Evolutionary conservation across 1,140 invertebrate species (phyloP).

Genomic region (Drosophila simulans): DNA sequence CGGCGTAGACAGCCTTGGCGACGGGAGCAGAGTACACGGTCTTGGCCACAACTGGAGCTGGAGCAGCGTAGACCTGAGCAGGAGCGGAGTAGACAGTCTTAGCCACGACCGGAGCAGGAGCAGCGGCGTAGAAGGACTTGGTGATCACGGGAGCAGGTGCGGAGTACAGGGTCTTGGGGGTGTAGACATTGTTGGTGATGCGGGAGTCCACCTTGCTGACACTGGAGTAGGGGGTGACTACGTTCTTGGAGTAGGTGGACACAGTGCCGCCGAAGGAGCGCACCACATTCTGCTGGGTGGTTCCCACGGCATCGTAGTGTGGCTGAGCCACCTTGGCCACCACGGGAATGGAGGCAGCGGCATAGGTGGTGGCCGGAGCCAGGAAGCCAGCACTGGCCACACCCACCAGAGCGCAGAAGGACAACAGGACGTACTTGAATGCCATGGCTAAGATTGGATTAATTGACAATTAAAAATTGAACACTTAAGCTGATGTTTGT

Average conservation of each 20-base stretch:
- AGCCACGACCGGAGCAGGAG: constrained; percentile 85
- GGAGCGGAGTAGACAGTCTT: constrained; percentile 61
- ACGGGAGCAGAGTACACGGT: constrained; percentile 85
- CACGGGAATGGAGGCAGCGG: constrained; percentile 65
- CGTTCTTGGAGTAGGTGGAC: constrained; percentile 87
- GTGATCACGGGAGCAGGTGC: constrained; percentile 71
- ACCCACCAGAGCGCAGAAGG: constrained; percentile 82
- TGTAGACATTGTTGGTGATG: constrained; percentile 86
- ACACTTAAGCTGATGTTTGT: constrained; percentile 41
- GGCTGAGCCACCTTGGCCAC: constrained; percentile 84
- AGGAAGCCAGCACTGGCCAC: constrained; percentile 84
- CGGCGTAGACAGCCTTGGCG: constrained; percentile 61
- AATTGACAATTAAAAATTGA: neutral
- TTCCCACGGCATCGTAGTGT: constrained; percentile 85
- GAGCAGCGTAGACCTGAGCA: constrained; percentile 73
- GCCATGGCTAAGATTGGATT: constrained; percentile 64
- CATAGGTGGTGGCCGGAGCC: constrained; percentile 60
- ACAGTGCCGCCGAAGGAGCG: constrained; percentile 87
- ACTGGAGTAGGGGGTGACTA: constrained; percentile 88
- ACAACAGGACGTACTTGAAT: constrained; percentile 84
- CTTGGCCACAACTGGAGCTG: constrained; percentile 47
- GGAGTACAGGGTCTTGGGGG: constrained; percentile 80
- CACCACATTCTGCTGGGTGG: constrained; percentile 86
- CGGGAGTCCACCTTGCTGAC: constrained; percentile 87
- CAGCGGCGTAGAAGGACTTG: constrained; percentile 70